Base-by-base conservation (phyloP, 1,140 invertebrate genomes). In the Zaprionus vittiger region DNA sequence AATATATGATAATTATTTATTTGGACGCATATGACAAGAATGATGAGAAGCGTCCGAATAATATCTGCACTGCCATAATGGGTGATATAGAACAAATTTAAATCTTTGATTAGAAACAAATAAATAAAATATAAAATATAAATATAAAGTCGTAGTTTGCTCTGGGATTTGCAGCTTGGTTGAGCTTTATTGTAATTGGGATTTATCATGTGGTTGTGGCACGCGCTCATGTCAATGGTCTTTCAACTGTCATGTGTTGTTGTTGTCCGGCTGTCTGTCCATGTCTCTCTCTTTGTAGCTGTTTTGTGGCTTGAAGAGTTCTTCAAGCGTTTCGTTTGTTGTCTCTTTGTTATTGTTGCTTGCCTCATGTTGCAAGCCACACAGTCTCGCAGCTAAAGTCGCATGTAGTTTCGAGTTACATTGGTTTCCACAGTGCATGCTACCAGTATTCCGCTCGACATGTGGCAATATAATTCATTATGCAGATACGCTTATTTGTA, bases 291-390 rank as follows among this genome's bases (percentile, higher is more conserved):
- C 7, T 54, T 20, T 68, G 24, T 47, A 9, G 24, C 5, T 34
- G 22, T 47, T 57, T 38, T 37, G 34, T 44, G 26, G 55, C 49
- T 47, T 24, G 44, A 47, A 72, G 68, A 73, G 77, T 73, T 73
- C 60, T 73, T 62, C 63, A 76, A 77, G 68, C 75, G 64, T 77
- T 72, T 31, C 73, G 61, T 20, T 56, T 26, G 20, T 69, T 69
- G 41, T 60, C 31, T 54, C 31, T 54, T 37, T 34, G 47, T 17
- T 34, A 34, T 34, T 65, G 61, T 22, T 62, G 57, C 38, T 26
- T 63, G 55, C 62, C 55, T 71, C 82, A 73, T 90, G 81, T 87
- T 81, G 84, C 85, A 87, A 87, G 78, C 52, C 20, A 20, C 64
- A 81, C 67, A 81, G 44, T 63, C 22, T 52, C 17, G n/a, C 37